These are phyloP conservation scores for Cyanoderma ruficeps DNA, from an alignment of 2,113 vertebrate genomes.

Conservation along the genomic window DNA sequence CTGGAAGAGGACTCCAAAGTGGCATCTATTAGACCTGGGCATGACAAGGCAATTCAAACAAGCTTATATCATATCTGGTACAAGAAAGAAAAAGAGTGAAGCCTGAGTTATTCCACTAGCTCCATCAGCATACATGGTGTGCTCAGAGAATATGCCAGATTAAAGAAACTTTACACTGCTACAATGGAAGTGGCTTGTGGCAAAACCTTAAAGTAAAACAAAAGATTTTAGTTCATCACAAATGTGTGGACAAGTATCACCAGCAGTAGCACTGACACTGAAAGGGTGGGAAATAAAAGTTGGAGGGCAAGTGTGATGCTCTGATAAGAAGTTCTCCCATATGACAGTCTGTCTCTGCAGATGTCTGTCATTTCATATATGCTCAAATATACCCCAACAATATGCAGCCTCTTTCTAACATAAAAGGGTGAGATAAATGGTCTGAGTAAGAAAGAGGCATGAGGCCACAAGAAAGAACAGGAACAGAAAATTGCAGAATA, in stretches of 20 bases:
- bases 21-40: not conserved
- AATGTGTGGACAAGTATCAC: not conserved
- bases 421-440: not conserved
- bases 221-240: not conserved
- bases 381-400: not conserved
- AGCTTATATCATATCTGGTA: not conserved
- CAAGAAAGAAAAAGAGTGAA: not conserved
- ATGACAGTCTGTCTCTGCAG: not conserved
- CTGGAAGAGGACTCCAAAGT: not conserved
- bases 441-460: not conserved
- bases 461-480: not conserved
- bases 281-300: not conserved
- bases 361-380: not conserved
- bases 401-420: not conserved
- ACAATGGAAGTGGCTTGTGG: not conserved
- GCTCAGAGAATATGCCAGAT: not conserved
- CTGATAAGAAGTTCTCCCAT: not conserved
- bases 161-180: not conserved
- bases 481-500: not conserved
- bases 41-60: not conserved
- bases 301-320: accelerated
- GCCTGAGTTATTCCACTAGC: not conserved
- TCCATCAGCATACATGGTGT: not conserved
- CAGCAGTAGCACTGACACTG: not conserved
- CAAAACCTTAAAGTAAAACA: not conserved